Evolutionary conservation across 1,140 invertebrate species (phyloP), one percentile per base, ranked within the genome.

Genomic region (Cydia amplana): DNA sequence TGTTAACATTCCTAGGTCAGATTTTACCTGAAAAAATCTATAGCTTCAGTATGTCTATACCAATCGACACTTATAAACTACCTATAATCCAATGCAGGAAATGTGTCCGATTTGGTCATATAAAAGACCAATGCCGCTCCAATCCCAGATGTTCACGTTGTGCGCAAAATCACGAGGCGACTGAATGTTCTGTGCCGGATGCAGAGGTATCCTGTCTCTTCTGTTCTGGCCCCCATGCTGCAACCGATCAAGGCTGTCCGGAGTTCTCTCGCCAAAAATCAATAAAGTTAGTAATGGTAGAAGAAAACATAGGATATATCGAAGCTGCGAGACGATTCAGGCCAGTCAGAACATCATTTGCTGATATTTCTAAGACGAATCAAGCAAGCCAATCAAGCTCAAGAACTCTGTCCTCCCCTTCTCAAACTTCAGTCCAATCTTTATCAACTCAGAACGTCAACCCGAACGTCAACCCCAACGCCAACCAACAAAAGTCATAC

Each of bases 1-100:
- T 77, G 9, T 6, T 79, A 25, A 81, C 80, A n/a, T 79, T 81
- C n/a, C 20, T 16, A 9, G 75, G 79, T 5, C 77, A 81, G 55
- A 74, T 64, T n/a, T 65, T 79, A 1, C 77, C 79, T 9, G 32
- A 65, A 6, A 60, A 43, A 14, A 32, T 81, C 16, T 81, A 55
- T 20, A 46, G 32, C 36, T 79, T 75, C 46, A 72, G 74, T 23
- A 78, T 60, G n/a, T 79, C 79, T 2, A 64, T 79, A 2, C 75
- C 75, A 23, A 75, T 79, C 0, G 28, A 74, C 28, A 72, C 40
- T 0, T 81, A 79, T 49, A 23, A 64, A 2, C 49, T 79, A 4
- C 79, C 77, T 0, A 77, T 75, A 2, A 78, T 80, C 7, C 73
- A 74, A 20, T 74, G 51, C 16, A 16, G 14, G 20, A 60, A 55